phyloP scores from a whole-genome alignment of 2,888 invertebrate genomes.

The Cryptocephalus primarius region DNA sequence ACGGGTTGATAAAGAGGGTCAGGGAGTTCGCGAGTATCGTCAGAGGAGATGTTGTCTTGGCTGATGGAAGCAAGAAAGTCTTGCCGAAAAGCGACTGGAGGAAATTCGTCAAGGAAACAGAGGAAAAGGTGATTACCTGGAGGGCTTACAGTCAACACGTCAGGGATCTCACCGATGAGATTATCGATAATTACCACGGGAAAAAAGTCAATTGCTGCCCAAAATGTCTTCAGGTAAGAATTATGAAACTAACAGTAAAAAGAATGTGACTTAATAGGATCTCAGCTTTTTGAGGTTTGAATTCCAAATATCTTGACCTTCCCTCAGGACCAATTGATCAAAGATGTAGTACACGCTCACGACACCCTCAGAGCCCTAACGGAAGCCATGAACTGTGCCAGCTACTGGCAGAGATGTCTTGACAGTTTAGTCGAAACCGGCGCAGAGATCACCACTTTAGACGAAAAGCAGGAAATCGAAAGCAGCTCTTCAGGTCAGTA shows the following conservation, averaged over 20 bases:
- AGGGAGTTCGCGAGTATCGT: constrained; percentile 26
- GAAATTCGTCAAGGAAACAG: constrained; percentile 25
- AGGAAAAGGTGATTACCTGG: constrained; percentile 27
- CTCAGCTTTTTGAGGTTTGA: too few relatives aligned
- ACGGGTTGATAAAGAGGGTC: constrained; percentile 25
- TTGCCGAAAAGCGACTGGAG: constrained; percentile 27
- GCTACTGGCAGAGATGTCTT: constrained; percentile 30
- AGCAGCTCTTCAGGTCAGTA: constrained; percentile 3
- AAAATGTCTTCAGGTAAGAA: constrained; percentile 24
- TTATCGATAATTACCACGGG: constrained; percentile 26
- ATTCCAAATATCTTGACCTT: too few relatives aligned
- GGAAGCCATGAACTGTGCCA: constrained; percentile 30
- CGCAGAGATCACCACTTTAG: constrained; percentile 15
- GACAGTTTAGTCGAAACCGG: constrained; percentile 27
- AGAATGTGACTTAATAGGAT: too few relatives aligned
- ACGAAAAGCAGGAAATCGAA: constrained; percentile 3
- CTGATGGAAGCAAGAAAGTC: constrained; percentile 19
- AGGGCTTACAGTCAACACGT: constrained; percentile 30
- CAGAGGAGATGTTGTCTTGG: constrained; percentile 21
- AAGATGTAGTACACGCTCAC: constrained; percentile 27
- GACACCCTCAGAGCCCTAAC: constrained; percentile 28
- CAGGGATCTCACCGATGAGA: constrained; percentile 27
- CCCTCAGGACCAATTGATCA: constrained; percentile 25
- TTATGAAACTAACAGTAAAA: too few relatives aligned
- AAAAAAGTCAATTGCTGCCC: constrained; percentile 30